Percentiles rank a stretch among this genome's conserved stretches.
Evolutionary conservation across 2,797 vertebrate genomes (phyloP).

Genomic region (Tokudaia tokunoshimensis): DNA sequence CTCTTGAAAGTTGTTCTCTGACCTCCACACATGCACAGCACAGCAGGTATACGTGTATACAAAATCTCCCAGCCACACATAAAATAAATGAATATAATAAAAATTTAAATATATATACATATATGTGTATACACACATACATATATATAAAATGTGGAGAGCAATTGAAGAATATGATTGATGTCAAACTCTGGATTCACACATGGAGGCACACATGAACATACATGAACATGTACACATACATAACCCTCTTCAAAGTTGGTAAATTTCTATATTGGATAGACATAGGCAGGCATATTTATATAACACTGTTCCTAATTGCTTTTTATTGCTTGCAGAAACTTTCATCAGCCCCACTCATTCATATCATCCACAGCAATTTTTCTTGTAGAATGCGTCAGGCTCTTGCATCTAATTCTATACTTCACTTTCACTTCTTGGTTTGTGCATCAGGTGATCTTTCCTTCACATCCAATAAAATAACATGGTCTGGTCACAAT

Average conservation of each 20-base stretch:
- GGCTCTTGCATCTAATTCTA: neutral
- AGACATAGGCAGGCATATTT: neutral
- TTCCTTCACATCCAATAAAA: slow-evolving; percentile 41
- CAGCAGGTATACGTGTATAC: neutral
- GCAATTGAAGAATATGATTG: neutral
- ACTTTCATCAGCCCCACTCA: neutral
- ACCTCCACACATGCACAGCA: neutral
- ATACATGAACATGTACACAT: neutral
- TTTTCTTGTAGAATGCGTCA: neutral
- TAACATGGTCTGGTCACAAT: neutral
- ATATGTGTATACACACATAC: too few relatives aligned
- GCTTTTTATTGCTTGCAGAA: neutral
- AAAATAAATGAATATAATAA: neutral
- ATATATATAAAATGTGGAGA: too few relatives aligned
- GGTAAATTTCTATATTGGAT: neutral
- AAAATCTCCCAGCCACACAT: neutral
- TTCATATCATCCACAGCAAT: neutral
- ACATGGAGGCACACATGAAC: neutral
- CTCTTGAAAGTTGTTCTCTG: neutral
- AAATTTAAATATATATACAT: too few relatives aligned
- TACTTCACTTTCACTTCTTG: neutral
- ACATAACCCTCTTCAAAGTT: neutral
- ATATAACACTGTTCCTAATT: neutral
- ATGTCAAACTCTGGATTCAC: neutral
- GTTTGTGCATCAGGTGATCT: neutral